Evolutionary conservation across 2,797 vertebrate species (phyloP), one percentile per base, ranked within the genome.

Genomic region (Nannoperca australis): DNA sequence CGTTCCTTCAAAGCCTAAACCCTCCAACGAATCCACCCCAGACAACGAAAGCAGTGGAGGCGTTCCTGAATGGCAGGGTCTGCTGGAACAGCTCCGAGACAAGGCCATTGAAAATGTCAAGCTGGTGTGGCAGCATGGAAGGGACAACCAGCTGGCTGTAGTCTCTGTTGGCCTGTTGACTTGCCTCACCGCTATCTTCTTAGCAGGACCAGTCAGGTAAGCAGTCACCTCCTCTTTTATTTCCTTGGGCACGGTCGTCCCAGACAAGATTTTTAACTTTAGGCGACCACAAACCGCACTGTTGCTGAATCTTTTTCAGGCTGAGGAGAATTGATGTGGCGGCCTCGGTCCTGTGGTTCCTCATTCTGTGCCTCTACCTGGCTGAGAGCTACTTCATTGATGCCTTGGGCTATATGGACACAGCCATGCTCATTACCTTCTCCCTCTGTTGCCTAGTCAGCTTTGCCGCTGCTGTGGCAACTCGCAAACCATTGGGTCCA

Each of bases 381-480:
- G 86, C 90, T 0, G 97, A 97, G 84, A 84, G 73, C 60, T 96
- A 96, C 89, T 86, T 96, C 74, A 91, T 69, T 0, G 89, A 91
- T 68, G 63, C 76, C 0, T 95, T 94, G 51, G 82, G 54, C 90
- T 98, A 97, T 97, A 94, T 97, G 67, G 96, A 97, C 86, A 93
- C 92, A 0, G 94, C 96, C 80, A 98, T 97, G 90, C 92, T 97
- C 50, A 85, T 94, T 73, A 85, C 92, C 85, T 92, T 95, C 0
- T 95, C 95, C 90, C 88, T 98, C 84, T 99, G 98, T 94, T 99
- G 97, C 94, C 92, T 99, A 67, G 95, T 98, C 91, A 96, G 96
- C 90, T 96, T 99, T 83, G 96, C 96, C 0, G 97, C 97, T 17
- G 96, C 97, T 0, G 95, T 97, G 91, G 96, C 97, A 80, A 98